Evolutionary conservation across 2,888 invertebrate genomes (phyloP).

Genomic region (Chamaedrilus cognettii): DNA sequence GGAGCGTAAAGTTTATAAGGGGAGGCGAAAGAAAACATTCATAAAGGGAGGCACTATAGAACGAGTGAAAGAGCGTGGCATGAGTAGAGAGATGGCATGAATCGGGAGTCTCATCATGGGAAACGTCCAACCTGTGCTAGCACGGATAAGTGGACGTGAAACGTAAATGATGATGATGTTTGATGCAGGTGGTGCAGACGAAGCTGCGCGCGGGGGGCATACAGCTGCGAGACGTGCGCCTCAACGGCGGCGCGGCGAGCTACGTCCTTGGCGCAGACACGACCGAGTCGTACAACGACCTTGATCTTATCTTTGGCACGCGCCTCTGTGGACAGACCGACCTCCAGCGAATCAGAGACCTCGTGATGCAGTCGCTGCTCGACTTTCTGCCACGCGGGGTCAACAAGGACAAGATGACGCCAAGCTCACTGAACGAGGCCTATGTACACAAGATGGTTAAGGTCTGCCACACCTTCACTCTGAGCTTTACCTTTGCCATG

Average conservation of each 20-base stretch:
- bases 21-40: too few relatives aligned
- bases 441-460: slow-evolving; percentile 99
- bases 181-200: slow-evolving; percentile 80
- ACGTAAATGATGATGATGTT: too few relatives aligned
- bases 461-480: too few relatives aligned
- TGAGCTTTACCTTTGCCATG: too few relatives aligned
- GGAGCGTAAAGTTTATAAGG: too few relatives aligned
- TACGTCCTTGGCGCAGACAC: slow-evolving; percentile 80
- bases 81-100: too few relatives aligned
- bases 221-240: slow-evolving; percentile 76
- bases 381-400: slow-evolving; percentile 75
- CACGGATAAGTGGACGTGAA: too few relatives aligned
- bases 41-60: too few relatives aligned
- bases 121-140: too few relatives aligned
- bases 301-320: slow-evolving; percentile 98
- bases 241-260: slow-evolving; percentile 97
- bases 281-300: slow-evolving; percentile 81
- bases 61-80: too few relatives aligned
- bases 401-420: slow-evolving; percentile 86
- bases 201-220: slow-evolving; percentile 81
- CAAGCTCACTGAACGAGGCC: slow-evolving; percentile 77
- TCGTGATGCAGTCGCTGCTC: slow-evolving; percentile 88
- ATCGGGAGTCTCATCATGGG: too few relatives aligned
- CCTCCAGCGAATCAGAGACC: slow-evolving; percentile 94
- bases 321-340: slow-evolving; percentile 74